phyloP scores from a whole-genome alignment of 2,797 vertebrate species.

The Scolopax rusticola region DNA sequence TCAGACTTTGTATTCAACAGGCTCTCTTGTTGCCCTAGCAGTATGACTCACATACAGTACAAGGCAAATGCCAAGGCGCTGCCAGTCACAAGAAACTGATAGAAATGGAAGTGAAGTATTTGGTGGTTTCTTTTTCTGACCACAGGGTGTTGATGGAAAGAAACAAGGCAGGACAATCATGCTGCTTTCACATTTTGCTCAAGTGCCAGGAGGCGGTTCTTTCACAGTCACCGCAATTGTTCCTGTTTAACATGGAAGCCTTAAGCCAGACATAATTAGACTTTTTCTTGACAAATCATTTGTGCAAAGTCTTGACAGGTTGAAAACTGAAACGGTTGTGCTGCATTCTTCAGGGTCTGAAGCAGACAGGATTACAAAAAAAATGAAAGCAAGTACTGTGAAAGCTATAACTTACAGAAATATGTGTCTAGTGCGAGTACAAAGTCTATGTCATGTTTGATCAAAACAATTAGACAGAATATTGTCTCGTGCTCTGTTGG shows the following conservation, averaged over 20 bases:
- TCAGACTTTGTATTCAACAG: conserved; percentile 50
- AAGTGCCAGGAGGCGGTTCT: conserved; percentile 43
- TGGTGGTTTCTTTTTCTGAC: conserved; percentile 54
- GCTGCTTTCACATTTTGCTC: conserved; percentile 31
- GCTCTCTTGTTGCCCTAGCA: not conserved
- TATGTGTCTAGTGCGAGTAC: not conserved
- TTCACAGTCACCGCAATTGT: conserved; percentile 39
- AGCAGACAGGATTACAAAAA: conserved; percentile 63
- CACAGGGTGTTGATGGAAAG: conserved; percentile 48
- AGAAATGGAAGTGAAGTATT: conserved; percentile 56
- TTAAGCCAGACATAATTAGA: conserved; percentile 61
- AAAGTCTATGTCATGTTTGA: conserved; percentile 55
- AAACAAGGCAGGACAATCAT: conserved; percentile 52
- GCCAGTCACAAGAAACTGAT: conserved; percentile 50
- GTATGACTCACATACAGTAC: conserved; percentile 9
- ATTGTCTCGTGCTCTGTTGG: conserved; percentile 29
- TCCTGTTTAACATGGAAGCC: conserved; percentile 60
- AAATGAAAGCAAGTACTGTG: conserved; percentile 54
- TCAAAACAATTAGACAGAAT: conserved; percentile 59
- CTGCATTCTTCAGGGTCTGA: conserved; percentile 59
- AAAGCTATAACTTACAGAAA: conserved; percentile 59
- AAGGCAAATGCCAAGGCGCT: conserved; percentile 39
- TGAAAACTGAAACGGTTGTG: conserved; percentile 64
- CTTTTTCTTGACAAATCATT: conserved; percentile 71
- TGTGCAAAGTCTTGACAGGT: conserved; percentile 64